phyloP scores from a whole-genome alignment of 2,888 invertebrate species.

The Meandrusa payeni region DNA sequence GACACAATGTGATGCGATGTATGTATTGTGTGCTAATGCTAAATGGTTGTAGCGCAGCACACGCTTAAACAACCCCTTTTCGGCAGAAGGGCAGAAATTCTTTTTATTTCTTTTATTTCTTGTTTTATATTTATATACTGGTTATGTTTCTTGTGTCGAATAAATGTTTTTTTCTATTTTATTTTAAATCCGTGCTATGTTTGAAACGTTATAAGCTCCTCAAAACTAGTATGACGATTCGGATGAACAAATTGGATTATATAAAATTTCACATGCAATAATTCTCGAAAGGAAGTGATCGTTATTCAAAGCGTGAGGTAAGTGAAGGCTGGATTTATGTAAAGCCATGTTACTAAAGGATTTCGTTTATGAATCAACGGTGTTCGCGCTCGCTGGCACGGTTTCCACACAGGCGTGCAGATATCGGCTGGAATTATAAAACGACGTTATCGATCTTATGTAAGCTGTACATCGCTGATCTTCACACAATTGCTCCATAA shows the following conservation, averaged over 20 bases:
- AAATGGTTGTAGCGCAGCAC: no score
- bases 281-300: slow-evolving; percentile 8
- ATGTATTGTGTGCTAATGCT: slow-evolving; percentile 27
- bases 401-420: slow-evolving; percentile 25
- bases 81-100: no score
- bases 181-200: no score
- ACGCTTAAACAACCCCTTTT: no score
- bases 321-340: slow-evolving; percentile 27
- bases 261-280: background rate
- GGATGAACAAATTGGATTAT: no score
- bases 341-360: slow-evolving; percentile 30
- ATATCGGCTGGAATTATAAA: slow-evolving; percentile 49
- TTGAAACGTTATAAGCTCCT: no score
- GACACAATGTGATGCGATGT: slow-evolving; percentile 13
- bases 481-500: slow-evolving; percentile 10
- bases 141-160: no score
- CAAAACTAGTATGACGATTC: no score
- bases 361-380: slow-evolving; percentile 39
- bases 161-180: no score
- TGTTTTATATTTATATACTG: no score
- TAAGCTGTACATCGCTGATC: slow-evolving; percentile 30
- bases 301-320: slow-evolving; percentile 18
- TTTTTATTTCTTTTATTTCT: no score
- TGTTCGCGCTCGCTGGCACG: slow-evolving; percentile 35
- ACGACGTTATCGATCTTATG: slow-evolving; percentile 41